Evolutionary conservation across 1,140 invertebrate genomes (phyloP).

Genomic region (Temnothorax curvispinosus): DNA sequence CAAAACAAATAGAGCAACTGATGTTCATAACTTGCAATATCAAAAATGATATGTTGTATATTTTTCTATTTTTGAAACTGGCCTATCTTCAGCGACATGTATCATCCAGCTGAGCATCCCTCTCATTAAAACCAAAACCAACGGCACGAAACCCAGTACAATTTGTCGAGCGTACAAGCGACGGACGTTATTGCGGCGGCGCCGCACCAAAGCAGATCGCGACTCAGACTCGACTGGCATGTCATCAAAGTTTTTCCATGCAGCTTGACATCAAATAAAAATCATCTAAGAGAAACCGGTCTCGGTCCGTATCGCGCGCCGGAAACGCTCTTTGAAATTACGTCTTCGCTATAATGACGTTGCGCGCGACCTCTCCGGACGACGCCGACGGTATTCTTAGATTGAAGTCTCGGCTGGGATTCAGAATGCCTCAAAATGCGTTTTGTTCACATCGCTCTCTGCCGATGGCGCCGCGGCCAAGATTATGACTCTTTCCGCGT

Average conservation of each 20-base stretch:
- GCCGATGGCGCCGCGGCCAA: not conserved
- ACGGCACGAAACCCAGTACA: not conserved
- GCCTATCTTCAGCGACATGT: not conserved
- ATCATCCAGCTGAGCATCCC: not conserved
- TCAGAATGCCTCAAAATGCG: constrained; percentile 18
- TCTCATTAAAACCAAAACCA: not conserved
- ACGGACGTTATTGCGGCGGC: constrained; percentile 18
- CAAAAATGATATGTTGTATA: not conserved
- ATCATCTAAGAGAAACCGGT: constrained; percentile 10
- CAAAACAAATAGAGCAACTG: not conserved
- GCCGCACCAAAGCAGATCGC: not conserved
- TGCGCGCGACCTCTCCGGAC: not conserved
- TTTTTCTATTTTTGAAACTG: not conserved
- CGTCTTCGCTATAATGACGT: constrained; percentile 53
- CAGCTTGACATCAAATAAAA: constrained; percentile 50
- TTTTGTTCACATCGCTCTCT: constrained; percentile 20
- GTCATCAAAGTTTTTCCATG: constrained; percentile 53
- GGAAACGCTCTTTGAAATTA: constrained; percentile 33
- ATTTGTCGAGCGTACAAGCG: not conserved
- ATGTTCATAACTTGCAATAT: not conserved
- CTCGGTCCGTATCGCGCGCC: not conserved
- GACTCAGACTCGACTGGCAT: not conserved
- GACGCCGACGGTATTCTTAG: constrained; percentile 35
- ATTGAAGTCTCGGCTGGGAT: constrained; percentile 38
- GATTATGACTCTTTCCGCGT: not conserved